Percentiles rank a stretch among this genome's conserved stretches.
These are phyloP conservation scores for Cheilosia pagana DNA, from an alignment of 2,888 invertebrate genomes.

Conservation along the genomic window DNA sequence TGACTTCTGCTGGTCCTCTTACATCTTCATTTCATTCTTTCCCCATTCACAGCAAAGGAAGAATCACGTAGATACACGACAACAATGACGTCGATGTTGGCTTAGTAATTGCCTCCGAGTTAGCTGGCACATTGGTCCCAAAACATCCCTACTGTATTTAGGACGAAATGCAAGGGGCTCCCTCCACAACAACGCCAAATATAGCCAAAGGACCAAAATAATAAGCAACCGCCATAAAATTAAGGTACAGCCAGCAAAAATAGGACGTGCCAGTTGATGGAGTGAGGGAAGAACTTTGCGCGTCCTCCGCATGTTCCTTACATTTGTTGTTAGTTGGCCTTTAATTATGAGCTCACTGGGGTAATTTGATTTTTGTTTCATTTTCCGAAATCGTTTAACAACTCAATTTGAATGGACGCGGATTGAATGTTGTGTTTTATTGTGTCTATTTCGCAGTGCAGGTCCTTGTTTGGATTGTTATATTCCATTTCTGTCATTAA, in stretches of 20 bases:
- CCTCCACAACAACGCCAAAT: constrained; percentile 14
- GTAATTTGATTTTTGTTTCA: constrained; percentile 46
- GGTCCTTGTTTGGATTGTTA: background rate
- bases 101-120: constrained; percentile 39
- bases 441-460: background rate
- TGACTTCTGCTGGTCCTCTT: constrained; percentile 53
- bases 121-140: constrained; percentile 41
- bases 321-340: constrained; percentile 2
- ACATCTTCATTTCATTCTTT: constrained; percentile 31
- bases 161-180: background rate
- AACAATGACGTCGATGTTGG: constrained; percentile 49
- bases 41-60: background rate
- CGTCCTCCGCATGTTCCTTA: background rate
- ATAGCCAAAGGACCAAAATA: constrained; percentile 42
- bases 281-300: background rate
- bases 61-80: constrained; percentile 35
- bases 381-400: constrained; percentile 49
- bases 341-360: constrained; percentile 29
- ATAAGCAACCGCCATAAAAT: constrained; percentile 46
- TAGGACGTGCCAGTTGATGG: constrained; percentile 30
- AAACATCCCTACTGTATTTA: constrained; percentile 29
- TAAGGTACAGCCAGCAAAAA: constrained; percentile 27
- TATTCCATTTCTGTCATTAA: background rate
- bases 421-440: constrained; percentile 3
- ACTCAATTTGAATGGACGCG: constrained; percentile 18